These are phyloP conservation scores for Amphipoea lucens DNA, from an alignment of 2,888 invertebrate genomes.

Conservation along the genomic window DNA sequence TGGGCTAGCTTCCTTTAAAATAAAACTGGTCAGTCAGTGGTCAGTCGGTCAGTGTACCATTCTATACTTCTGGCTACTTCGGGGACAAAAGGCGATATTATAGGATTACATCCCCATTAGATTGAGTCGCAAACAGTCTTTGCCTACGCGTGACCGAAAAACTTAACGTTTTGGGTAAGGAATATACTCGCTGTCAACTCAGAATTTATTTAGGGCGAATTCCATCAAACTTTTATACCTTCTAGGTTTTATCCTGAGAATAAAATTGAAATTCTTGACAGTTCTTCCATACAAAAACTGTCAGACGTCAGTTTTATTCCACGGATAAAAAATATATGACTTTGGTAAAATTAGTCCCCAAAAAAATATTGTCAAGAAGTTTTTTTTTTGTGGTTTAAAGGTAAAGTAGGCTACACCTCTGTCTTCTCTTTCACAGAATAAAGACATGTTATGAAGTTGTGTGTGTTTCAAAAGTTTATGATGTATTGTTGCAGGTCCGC, in stretches of 20 bases:
- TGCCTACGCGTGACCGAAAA: not conserved
- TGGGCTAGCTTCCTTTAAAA: too few species aligned
- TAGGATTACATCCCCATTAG: not conserved
- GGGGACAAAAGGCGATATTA: not conserved
- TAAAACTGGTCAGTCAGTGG: too few species aligned
- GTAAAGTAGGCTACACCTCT: not conserved
- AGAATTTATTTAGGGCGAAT: too few species aligned
- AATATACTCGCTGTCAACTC: not conserved
- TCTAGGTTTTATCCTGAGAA: too few species aligned
- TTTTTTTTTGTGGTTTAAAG: too few species aligned
- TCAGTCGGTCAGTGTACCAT: too few species aligned
- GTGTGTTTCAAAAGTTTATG: not conserved
- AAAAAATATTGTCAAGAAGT: too few species aligned
- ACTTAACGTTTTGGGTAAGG: not conserved
- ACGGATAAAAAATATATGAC: too few species aligned
- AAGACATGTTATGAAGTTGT: not conserved
- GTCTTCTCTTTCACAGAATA: not conserved
- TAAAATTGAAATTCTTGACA: not conserved
- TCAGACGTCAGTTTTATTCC: too few species aligned
- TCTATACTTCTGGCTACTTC: not conserved
- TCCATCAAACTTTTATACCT: too few species aligned
- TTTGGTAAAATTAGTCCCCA: too few species aligned
- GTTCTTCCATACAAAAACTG: too few species aligned
- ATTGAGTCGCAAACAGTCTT: not conserved
- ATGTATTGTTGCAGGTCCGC: slow-evolving; percentile 75